Evolutionary conservation across 2,888 invertebrate species (phyloP).

Genomic region (Idaea aversata): DNA sequence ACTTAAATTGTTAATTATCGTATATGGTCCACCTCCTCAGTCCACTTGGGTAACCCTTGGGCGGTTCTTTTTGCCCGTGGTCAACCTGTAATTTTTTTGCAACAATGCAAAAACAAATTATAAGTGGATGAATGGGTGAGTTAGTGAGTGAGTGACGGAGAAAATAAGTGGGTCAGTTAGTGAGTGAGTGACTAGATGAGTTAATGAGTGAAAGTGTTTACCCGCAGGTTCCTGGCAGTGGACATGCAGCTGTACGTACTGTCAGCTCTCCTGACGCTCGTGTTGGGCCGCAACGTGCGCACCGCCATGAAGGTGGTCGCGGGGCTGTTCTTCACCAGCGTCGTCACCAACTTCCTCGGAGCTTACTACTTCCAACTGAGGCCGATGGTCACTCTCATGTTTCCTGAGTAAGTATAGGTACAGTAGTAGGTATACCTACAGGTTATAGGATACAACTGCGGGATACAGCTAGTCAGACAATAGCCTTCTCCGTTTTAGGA

Average conservation of each 20-base stretch:
- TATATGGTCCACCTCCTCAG: no score
- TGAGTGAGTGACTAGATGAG: no score
- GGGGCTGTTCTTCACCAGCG: conserved; percentile 29
- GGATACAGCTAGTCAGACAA: neutral
- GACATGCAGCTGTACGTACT: conserved; percentile 57
- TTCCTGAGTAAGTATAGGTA: conserved; percentile 47
- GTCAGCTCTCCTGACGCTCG: conserved; percentile 36
- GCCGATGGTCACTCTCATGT: conserved; percentile 43
- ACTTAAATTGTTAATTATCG: no score
- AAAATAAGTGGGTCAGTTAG: no score
- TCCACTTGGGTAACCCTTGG: no score
- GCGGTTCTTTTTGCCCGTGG: no score
- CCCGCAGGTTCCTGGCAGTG: conserved; percentile 53
- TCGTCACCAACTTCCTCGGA: conserved; percentile 36
- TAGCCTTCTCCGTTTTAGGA: neutral
- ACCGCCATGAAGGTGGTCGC: conserved; percentile 33
- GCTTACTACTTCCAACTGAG: conserved; percentile 39
- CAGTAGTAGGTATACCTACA: neutral
- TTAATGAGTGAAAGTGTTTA: neutral
- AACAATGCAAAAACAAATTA: neutral
- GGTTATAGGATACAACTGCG: neutral
- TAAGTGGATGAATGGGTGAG: neutral
- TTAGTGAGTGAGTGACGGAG: no score
- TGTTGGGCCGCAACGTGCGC: conserved; percentile 32
- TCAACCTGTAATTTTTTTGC: neutral